Conservation (phyloP, 2,888 invertebrate genomes). For the Amorpha juglandis region DNA sequence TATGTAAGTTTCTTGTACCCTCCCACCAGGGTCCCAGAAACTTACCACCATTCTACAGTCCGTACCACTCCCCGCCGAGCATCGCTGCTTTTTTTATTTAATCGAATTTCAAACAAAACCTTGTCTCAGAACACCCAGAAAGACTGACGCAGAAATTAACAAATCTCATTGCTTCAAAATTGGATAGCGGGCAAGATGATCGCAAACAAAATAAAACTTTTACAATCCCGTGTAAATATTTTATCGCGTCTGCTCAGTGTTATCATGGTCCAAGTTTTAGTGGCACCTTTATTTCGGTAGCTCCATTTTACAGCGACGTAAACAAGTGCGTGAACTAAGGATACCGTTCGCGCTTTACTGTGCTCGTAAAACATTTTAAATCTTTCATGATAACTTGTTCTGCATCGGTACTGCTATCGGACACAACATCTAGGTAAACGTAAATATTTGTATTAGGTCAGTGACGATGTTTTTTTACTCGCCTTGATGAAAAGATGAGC, state of each 20-base stretch:
- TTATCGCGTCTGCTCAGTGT: conserved; percentile 50
- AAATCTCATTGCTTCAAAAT: conserved; percentile 8
- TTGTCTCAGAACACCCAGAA: not conserved
- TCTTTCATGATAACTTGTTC: conserved; percentile 47
- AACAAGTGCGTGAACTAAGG: conserved; percentile 58
- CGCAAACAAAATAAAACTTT: conserved; percentile 48
- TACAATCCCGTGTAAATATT: conserved; percentile 51
- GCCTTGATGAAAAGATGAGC: too few relatives aligned
- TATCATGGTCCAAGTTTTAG: conserved; percentile 55
- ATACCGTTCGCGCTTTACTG: conserved; percentile 49
- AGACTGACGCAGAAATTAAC: conserved; percentile 9
- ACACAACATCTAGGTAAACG: not conserved
- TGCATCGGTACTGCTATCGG: not conserved
- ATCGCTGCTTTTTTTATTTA: too few relatives aligned
- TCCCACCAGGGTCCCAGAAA: too few relatives aligned
- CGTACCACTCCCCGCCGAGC: too few relatives aligned
- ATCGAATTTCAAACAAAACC: not conserved
- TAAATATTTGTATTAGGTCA: not conserved
- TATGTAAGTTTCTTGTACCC: too few relatives aligned
- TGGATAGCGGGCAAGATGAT: conserved; percentile 37
- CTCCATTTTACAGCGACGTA: conserved; percentile 52
- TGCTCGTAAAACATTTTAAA: conserved; percentile 52
- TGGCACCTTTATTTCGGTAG: conserved; percentile 56
- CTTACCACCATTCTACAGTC: too few relatives aligned
- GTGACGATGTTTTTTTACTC: too few relatives aligned